Conservation (phyloP, 2,797 vertebrate species). For the Chelon auratus region DNA sequence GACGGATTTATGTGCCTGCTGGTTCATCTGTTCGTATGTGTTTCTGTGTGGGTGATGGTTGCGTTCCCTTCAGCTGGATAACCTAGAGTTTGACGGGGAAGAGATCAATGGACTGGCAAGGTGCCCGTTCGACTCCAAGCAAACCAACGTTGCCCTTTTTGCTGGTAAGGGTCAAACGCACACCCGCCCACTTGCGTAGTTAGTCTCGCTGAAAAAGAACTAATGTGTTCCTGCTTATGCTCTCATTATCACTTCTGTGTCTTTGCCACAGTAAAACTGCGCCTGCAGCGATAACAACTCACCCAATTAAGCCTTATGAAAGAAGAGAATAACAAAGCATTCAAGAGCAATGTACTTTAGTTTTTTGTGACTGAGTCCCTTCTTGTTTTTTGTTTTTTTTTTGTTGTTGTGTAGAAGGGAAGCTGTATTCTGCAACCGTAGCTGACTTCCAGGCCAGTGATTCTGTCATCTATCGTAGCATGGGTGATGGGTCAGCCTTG, state of each 20-base stretch:
- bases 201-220: slow-evolving; percentile 45
- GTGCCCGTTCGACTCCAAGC: slow-evolving; percentile 98
- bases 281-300: slow-evolving; percentile 67
- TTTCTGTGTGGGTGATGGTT: slow-evolving; percentile 63
- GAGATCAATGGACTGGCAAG: slow-evolving; percentile 99
- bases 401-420: slow-evolving; percentile 87
- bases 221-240: slow-evolving; percentile 65
- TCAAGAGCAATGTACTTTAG: slow-evolving; percentile 17
- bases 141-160: slow-evolving; percentile 99
- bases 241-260: slow-evolving; percentile 76
- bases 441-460: slow-evolving; percentile 99
- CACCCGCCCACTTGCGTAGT: slow-evolving; percentile 39
- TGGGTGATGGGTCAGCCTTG: slow-evolving; percentile 97
- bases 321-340: slow-evolving; percentile 43
- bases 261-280: slow-evolving; percentile 63
- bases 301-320: slow-evolving; percentile 69
- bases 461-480: slow-evolving; percentile 97
- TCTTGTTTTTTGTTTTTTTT: slow-evolving; percentile 59
- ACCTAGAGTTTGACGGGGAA: slow-evolving; percentile 98
- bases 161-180: slow-evolving; percentile 89
- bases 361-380: slow-evolving; percentile 38
- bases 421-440: slow-evolving; percentile 98
- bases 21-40: background rate
- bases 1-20: slow-evolving; percentile 18
- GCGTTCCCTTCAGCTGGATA: slow-evolving; percentile 91